A percentile compares a stretch with the other conserved stretches of the same genome.
Conservation (phyloP, 30 jellyfish, hydroid and myxozoan species). For the Aurelia aurita complex sp. Pacific region DNA sequence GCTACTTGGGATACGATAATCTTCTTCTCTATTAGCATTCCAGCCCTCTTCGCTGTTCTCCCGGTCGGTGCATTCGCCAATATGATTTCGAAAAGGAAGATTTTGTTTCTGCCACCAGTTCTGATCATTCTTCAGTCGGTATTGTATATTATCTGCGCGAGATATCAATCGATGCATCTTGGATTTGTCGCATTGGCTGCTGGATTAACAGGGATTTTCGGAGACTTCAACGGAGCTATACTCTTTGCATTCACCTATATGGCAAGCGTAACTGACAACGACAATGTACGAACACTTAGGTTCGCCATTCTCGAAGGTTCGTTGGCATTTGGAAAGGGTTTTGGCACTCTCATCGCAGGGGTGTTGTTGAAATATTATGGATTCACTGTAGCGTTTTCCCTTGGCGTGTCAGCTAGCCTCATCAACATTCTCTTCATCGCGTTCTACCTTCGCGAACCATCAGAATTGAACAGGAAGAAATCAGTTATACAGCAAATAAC, state of each 20-base stretch:
- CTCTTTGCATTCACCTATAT: conserved; percentile 25
- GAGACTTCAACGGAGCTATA: conserved; percentile 52
- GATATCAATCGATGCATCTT: background rate
- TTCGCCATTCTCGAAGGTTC: conserved; percentile 44
- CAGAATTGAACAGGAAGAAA: background rate
- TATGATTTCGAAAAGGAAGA: background rate
- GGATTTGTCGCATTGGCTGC: conserved; percentile 44
- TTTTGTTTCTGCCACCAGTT: conserved; percentile 17
- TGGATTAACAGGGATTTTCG: conserved; percentile 14
- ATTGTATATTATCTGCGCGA: conserved; percentile 23
- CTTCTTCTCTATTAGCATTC: conserved; percentile 17
- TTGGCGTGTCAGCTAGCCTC: conserved; percentile 4
- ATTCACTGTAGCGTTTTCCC: conserved; percentile 27
- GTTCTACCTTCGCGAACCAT: conserved; percentile 31
- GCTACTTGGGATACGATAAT: conserved; percentile 49
- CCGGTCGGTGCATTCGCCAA: conserved; percentile 42
- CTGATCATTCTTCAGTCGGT: conserved; percentile 22
- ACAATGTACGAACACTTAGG: conserved; percentile 38
- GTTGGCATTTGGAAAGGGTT: conserved; percentile 28
- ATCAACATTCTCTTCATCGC: conserved; percentile 41
- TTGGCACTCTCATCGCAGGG: conserved; percentile 32
- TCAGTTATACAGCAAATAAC: background rate
- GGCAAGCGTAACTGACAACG: conserved; percentile 2
- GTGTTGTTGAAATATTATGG: conserved; percentile 16
- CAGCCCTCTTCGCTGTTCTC: conserved; percentile 30